Evolutionary conservation across 1,140 invertebrate species (phyloP).

Genomic region (Neuroterus valhalla): DNA sequence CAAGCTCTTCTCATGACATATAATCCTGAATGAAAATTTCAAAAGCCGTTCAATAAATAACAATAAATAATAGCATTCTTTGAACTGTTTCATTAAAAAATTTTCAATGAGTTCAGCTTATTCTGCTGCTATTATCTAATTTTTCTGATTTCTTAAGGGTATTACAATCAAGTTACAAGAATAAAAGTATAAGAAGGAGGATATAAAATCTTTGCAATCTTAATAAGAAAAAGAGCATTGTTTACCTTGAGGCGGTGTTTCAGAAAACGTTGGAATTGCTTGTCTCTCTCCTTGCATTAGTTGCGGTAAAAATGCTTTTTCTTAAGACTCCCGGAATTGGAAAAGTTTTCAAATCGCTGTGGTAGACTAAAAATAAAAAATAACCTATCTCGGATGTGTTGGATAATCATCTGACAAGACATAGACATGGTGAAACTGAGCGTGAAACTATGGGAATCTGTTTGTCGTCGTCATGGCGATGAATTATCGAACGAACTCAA

Average conservation of each 20-base stretch:
- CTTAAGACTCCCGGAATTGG: conserved; percentile 10
- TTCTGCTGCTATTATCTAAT: too few species aligned
- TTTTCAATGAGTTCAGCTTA: too few species aligned
- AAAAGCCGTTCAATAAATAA: too few species aligned
- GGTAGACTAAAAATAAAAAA: not conserved
- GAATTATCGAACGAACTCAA: conserved; percentile 27
- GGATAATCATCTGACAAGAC: conserved; percentile 29
- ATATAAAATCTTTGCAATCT: conserved; percentile 16
- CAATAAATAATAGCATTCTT: too few species aligned
- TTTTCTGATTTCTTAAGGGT: too few species aligned
- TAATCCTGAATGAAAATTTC: too few species aligned
- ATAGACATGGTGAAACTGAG: conserved; percentile 29
- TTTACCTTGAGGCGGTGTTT: conserved; percentile 9
- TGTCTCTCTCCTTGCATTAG: not conserved
- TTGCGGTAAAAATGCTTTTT: conserved; percentile 3
- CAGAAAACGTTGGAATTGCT: conserved; percentile 8
- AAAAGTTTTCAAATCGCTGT: conserved; percentile 13
- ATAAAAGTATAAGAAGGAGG: not conserved
- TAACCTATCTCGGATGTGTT: not conserved
- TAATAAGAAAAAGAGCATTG: conserved; percentile 4
- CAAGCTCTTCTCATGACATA: too few species aligned
- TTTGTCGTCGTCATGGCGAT: conserved; percentile 28
- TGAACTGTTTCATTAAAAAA: too few species aligned
- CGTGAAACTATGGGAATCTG: conserved; percentile 28
- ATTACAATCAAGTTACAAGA: not conserved